Evolutionary conservation across 2,888 invertebrate genomes (phyloP).

Genomic region (Nephrotoma appendiculata): DNA sequence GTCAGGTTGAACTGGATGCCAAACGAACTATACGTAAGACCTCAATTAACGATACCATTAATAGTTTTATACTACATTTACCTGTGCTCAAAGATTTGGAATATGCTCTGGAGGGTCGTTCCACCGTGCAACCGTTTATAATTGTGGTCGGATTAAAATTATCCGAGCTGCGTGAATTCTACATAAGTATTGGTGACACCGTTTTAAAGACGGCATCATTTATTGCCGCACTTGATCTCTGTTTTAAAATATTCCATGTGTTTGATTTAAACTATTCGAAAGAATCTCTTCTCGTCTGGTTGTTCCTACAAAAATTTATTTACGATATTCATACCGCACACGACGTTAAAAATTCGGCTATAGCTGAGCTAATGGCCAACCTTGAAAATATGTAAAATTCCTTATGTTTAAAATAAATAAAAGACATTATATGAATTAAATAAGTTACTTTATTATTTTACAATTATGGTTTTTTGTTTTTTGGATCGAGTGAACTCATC

Average conservation of each 20-base stretch:
- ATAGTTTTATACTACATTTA: not conserved
- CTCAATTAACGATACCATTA: not conserved
- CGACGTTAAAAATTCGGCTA: not conserved
- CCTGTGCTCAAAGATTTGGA: not conserved
- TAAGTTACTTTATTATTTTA: not conserved
- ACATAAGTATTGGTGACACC: not conserved
- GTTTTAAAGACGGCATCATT: not conserved
- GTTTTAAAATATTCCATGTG: not conserved
- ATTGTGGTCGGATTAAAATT: not conserved
- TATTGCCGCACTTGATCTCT: not conserved
- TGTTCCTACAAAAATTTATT: not conserved
- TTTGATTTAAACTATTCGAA: not conserved
- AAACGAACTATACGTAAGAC: not conserved
- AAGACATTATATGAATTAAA: too few relatives aligned
- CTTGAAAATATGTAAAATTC: not conserved
- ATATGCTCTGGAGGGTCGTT: not conserved
- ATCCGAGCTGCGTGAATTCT: not conserved
- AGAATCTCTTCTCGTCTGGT: not conserved
- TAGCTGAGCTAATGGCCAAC: not conserved
- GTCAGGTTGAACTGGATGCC: not conserved
- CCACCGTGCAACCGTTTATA: not conserved
- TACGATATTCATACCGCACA: not conserved
- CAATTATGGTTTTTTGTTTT: not conserved
- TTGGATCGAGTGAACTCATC: conserved; percentile 31
- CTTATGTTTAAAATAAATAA: not conserved